These are phyloP conservation scores for Luperina testacea DNA, from an alignment of 2,888 invertebrate species.

Conservation along the genomic window DNA sequence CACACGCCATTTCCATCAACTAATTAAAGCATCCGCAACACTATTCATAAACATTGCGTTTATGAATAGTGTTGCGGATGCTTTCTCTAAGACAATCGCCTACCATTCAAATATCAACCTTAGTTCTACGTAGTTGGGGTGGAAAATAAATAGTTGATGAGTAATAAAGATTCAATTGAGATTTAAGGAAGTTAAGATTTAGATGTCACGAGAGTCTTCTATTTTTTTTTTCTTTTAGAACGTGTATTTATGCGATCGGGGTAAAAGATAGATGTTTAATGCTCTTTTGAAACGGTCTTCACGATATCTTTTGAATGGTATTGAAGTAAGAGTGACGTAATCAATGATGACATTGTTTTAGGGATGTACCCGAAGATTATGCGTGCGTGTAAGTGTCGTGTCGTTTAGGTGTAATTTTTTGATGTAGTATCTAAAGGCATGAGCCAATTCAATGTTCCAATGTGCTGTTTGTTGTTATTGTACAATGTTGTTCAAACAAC, in stretches of 20 bases:
- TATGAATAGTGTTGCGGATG: slow-evolving; percentile 33
- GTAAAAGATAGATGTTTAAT: slow-evolving; percentile 17
- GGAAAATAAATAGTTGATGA: neutral
- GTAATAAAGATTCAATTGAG: slow-evolving; percentile 47
- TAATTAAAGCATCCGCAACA: slow-evolving; percentile 68
- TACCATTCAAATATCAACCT: slow-evolving; percentile 26
- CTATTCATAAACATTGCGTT: slow-evolving; percentile 62
- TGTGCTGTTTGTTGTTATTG: too few species aligned
- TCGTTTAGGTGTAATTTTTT: neutral
- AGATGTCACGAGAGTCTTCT: slow-evolving; percentile 52
- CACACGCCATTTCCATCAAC: slow-evolving; percentile 65
- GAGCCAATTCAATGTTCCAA: too few species aligned
- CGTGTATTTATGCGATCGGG: slow-evolving; percentile 22
- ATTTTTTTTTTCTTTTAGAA: slow-evolving; percentile 51
- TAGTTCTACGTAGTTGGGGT: accelerated
- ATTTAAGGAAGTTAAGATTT: slow-evolving; percentile 62
- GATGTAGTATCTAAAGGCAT: too few species aligned
- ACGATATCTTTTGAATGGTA: neutral
- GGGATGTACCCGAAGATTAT: neutral
- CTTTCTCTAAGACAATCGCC: slow-evolving; percentile 56
- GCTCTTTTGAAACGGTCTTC: slow-evolving; percentile 4
- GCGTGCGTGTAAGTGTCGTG: neutral
- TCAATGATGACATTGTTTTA: neutral
- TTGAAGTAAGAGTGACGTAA: slow-evolving; percentile 29
- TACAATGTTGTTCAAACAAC: too few species aligned